Evolutionary conservation across 53 echinoderm and acorn worm genomes (phyloP), one percentile per base, ranked within the genome.

Genomic region (Temnopleurus reevesii): DNA sequence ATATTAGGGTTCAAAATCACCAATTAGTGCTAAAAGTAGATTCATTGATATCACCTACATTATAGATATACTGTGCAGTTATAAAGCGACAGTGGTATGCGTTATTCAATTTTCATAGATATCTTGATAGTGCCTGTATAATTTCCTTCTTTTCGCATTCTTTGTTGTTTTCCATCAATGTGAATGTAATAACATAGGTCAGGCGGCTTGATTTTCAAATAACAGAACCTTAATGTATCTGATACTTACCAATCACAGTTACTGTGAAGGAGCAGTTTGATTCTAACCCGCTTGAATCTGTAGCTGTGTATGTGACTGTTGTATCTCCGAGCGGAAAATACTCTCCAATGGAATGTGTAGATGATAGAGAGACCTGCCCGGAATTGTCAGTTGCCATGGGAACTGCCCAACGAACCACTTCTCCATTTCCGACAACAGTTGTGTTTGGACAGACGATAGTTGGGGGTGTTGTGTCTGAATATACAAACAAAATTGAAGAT

Each of bases 271-370:
- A 66, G 53, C 88, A 87, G 55, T 33, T 87, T 8, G 71, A 33
- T 21, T 87, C 49, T 35, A 66, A 31, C 17, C 88, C 53, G 19
- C 6, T 27, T 71, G 18, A 18, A 55, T 66, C 88, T 9, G 1
- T 19, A 7, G 71, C 88, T 31, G 88, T 87, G 88, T 87, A 87
- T 18, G 88, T 51, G 53, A 87, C 88, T 28, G 65, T 66, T 46
- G 88, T 87, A 24, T 87, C 66, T 7, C 88, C 88, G 3, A 87
- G 53, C 45, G 88, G 88, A 21, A 87, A 87, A 35, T 66, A 87
- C 5, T 87, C 71, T 31, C 88, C 88, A 9, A 87, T 27, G 9
- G 31, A 7, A 66, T 87, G 88, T 4, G 88, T 66, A 2, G 88
- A 65, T 5, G 38, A 36, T 3, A 87, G 15, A 49, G 1, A 19